These are phyloP conservation scores for Echiichthys vipera DNA, from an alignment of 2,797 vertebrate species.

Conservation along the genomic window DNA sequence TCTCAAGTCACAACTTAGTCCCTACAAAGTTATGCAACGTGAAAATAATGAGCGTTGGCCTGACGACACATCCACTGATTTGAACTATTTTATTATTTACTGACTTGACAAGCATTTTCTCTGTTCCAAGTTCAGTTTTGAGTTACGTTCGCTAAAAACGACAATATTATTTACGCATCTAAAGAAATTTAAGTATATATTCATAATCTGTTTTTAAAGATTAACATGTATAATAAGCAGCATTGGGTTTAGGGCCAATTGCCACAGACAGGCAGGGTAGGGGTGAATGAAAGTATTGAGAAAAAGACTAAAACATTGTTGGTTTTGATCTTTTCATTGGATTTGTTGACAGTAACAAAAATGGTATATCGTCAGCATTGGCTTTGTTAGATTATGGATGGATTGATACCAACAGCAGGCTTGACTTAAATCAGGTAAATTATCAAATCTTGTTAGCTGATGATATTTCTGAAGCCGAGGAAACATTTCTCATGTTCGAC, in stretches of 20 bases:
- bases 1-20: neutral
- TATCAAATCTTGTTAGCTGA: conserved; percentile 19
- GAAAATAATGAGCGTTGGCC: neutral
- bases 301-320: neutral
- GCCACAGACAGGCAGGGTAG: neutral
- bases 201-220: conserved; percentile 9
- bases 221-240: neutral
- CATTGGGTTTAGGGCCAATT: neutral
- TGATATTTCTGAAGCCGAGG: conserved; percentile 31
- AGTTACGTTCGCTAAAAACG: neutral
- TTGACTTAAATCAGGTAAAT: too few species aligned
- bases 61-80: too few species aligned
- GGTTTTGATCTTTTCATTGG: conserved; percentile 9
- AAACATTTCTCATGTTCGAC: conserved; percentile 48
- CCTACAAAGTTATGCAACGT: neutral
- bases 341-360: neutral
- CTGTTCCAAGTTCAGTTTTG: neutral
- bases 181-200: neutral
- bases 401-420: too few species aligned
- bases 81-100: neutral
- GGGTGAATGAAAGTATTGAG: neutral
- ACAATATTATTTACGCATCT: neutral
- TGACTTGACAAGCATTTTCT: neutral
- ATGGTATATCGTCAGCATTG: neutral
- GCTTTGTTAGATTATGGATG: neutral